Evolutionary conservation across 1,140 invertebrate species (phyloP).

Genomic region (Pararge aegeria): DNA sequence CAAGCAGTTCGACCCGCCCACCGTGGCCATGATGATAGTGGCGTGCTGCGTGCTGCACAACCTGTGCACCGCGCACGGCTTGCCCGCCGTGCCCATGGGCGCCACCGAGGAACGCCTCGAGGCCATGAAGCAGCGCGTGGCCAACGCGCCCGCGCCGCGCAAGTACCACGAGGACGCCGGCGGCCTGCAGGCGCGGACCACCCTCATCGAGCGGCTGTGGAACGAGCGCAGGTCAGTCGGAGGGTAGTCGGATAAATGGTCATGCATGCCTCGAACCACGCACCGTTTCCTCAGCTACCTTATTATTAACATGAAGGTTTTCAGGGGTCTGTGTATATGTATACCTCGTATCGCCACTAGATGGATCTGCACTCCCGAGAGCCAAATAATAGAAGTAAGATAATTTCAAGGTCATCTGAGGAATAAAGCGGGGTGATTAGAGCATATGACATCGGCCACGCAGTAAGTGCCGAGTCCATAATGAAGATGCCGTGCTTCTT

Average conservation of each 20-base stretch:
- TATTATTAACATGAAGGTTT: no score
- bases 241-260: neutral
- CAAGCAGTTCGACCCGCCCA: slow-evolving; percentile 57
- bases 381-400: no score
- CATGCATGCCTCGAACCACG: no score
- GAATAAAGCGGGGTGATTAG: no score
- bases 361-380: no score
- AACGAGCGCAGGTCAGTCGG: slow-evolving; percentile 44
- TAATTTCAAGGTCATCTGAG: no score
- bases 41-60: slow-evolving; percentile 66
- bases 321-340: no score
- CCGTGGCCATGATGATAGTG: slow-evolving; percentile 54
- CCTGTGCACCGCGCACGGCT: slow-evolving; percentile 47
- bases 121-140: slow-evolving; percentile 67
- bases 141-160: slow-evolving; percentile 51
- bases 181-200: slow-evolving; percentile 40
- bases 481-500: no score
- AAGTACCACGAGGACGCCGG: slow-evolving; percentile 49
- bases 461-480: no score
- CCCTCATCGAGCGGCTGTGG: slow-evolving; percentile 58
- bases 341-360: no score
- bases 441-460: no score
- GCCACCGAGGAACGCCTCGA: slow-evolving; percentile 61
- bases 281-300: no score
- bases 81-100: slow-evolving; percentile 48